Base-by-base conservation (phyloP, 2,888 invertebrate species). In the Eilema caniola region DNA sequence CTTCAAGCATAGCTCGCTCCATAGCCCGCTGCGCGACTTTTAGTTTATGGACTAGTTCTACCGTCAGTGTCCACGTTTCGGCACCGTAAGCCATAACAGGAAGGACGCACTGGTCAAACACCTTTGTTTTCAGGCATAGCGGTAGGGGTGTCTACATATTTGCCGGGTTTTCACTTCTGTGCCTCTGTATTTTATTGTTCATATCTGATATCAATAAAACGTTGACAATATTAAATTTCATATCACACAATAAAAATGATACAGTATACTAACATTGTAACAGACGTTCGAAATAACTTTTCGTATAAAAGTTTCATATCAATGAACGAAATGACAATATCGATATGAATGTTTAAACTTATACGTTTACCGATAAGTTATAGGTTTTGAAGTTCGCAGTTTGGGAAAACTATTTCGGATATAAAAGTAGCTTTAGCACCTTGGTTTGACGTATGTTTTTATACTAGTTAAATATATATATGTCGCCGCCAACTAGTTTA, bases 291-390 rank as follows among this genome's bases (percentile, higher is more conserved):
- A 47, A 62, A 66, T 71, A 69, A 67, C 62, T 70, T 72, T 67
- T 72, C 70, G 12, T 64, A 71, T 70, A 71, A 71, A 74, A 72
- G 41, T 75, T 82, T 77, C 71, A 75, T 79, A 77, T 76, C 77
- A 73, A 71, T 78, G 78, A 83, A 82, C 66, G 73, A 31, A 73
- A 77, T 79, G 77, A 68, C 69, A 69, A 72, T 74, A 70, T 81
- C 75, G 68, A 70, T 79, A 76, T 73, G 78, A 78, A 74, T 73
- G 72, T 74, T 79, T 71, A 73, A 68, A 75, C 73, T 76, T 24
- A 20, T 59, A 73, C 37, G 31, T 72, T 76, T 70, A 24, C 63
- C 53, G 16, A 23, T 31, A 70, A 62, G 74, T 75, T 79, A 83
- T 61, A 66, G 66, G 62, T 73, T 76, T 76, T 61, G 11, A 68